Percentiles rank a stretch among this genome's conserved stretches.
Evolutionary conservation across 2,797 vertebrate genomes (phyloP).

Genomic region (Staurois parvus): DNA sequence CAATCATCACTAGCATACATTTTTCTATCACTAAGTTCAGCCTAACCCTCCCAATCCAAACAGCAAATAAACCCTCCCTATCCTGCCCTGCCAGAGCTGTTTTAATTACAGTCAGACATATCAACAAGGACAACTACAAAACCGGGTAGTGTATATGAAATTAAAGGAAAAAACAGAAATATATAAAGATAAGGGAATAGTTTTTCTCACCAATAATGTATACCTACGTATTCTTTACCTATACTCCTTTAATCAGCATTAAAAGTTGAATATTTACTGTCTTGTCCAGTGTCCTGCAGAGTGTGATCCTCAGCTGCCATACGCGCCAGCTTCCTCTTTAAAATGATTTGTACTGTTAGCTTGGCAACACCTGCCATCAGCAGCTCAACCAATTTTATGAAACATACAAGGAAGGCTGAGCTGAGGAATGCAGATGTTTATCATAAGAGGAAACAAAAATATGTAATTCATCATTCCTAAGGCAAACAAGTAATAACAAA

Average conservation of each 20-base stretch:
- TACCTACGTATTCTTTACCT: slow-evolving; percentile 99
- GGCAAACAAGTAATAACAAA: slow-evolving; percentile 91
- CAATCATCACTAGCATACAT: slow-evolving; percentile 79
- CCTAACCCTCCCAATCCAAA: slow-evolving; percentile 87
- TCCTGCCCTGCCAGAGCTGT: slow-evolving; percentile 72
- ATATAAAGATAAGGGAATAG: slow-evolving; percentile 93
- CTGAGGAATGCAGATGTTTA: slow-evolving; percentile 89
- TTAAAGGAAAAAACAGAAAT: slow-evolving; percentile 87
- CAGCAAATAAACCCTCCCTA: slow-evolving; percentile 82
- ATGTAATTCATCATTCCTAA: slow-evolving; percentile 89
- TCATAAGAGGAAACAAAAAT: slow-evolving; percentile 89
- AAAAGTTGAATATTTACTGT: slow-evolving; percentile 99
- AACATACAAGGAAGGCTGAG: slow-evolving; percentile 88
- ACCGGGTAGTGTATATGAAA: slow-evolving; percentile 87
- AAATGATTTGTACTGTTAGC: slow-evolving; percentile 93
- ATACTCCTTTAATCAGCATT: slow-evolving; percentile 99
- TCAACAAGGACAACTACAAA: slow-evolving; percentile 85
- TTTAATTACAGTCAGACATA: slow-evolving; percentile 84
- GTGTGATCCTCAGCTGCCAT: slow-evolving; percentile 94
- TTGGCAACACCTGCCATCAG: slow-evolving; percentile 88
- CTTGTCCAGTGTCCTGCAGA: slow-evolving; percentile 98
- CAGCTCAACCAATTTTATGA: slow-evolving; percentile 89
- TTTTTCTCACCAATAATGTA: slow-evolving; percentile 99
- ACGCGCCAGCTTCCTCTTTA: slow-evolving; percentile 92
- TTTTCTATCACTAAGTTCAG: slow-evolving; percentile 77